These are phyloP conservation scores for Enteromius afrohamiltoni DNA, from an alignment of 2,797 vertebrate genomes.

Conservation along the genomic window DNA sequence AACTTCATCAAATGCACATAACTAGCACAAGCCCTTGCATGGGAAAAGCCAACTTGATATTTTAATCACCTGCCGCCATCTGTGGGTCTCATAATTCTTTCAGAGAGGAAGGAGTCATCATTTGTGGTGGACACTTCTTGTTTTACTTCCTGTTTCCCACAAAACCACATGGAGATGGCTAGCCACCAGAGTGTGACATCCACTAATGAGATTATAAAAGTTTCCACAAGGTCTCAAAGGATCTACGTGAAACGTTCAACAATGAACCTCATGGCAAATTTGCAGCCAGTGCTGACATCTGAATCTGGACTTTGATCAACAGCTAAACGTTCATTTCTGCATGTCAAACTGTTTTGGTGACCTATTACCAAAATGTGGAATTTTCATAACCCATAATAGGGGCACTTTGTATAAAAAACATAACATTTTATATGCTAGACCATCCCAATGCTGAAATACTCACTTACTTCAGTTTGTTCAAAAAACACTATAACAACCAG, in stretches of 20 bases:
- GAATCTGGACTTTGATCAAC: neutral
- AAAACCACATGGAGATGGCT: conserved; percentile 39
- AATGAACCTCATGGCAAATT: neutral
- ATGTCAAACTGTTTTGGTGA: no score
- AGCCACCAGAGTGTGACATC: conserved; percentile 17
- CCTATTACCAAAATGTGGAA: no score
- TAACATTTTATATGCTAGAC: conserved; percentile 3
- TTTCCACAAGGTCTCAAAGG: conserved; percentile 26
- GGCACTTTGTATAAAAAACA: neutral
- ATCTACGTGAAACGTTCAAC: neutral
- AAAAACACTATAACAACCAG: neutral
- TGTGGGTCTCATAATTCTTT: conserved; percentile 14
- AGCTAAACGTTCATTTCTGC: neutral
- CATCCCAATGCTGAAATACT: conserved; percentile 10
- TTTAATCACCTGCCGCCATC: neutral
- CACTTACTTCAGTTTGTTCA: neutral
- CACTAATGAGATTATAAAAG: conserved; percentile 18
- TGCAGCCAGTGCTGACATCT: neutral
- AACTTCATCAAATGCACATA: neutral
- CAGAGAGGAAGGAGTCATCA: conserved; percentile 30
- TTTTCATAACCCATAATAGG: no score
- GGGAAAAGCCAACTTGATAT: conserved; percentile 4
- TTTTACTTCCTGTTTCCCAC: conserved; percentile 23
- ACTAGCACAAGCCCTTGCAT: neutral
- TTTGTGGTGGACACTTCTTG: conserved; percentile 4